phyloP scores from a whole-genome alignment of 2,113 vertebrate genomes.

The Heterotilapia buettikoferi region DNA sequence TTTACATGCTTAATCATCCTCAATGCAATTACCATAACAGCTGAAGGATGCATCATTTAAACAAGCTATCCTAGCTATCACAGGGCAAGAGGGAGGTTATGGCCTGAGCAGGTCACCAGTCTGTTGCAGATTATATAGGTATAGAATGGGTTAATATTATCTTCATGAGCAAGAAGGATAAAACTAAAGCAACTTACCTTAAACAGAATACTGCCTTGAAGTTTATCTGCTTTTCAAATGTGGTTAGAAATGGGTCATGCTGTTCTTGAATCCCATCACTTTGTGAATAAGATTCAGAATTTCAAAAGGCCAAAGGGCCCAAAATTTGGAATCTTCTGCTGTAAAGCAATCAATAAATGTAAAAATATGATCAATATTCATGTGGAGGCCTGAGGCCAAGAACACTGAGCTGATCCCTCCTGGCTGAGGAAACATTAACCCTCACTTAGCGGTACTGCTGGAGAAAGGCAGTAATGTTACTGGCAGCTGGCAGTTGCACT shows the following conservation, averaged over 20 bases:
- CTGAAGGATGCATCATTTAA: neutral
- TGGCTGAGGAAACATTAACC: neutral
- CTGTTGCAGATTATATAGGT: neutral
- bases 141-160: neutral
- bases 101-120: neutral
- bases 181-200: neutral
- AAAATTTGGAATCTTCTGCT: neutral
- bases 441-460: neutral
- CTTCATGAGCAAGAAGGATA: neutral
- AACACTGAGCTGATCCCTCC: neutral
- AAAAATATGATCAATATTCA: neutral
- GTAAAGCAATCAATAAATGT: neutral
- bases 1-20: neutral
- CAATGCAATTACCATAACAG: neutral
- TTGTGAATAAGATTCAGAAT: neutral
- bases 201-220: neutral
- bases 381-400: neutral
- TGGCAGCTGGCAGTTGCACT: neutral
- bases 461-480: neutral
- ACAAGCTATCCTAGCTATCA: neutral
- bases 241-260: neutral
- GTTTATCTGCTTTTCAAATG: neutral
- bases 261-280: neutral
- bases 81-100: neutral
- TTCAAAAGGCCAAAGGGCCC: neutral